Evolutionary conservation across 2,888 invertebrate species (phyloP).

Genomic region (Lasioglossum figueresi): DNA sequence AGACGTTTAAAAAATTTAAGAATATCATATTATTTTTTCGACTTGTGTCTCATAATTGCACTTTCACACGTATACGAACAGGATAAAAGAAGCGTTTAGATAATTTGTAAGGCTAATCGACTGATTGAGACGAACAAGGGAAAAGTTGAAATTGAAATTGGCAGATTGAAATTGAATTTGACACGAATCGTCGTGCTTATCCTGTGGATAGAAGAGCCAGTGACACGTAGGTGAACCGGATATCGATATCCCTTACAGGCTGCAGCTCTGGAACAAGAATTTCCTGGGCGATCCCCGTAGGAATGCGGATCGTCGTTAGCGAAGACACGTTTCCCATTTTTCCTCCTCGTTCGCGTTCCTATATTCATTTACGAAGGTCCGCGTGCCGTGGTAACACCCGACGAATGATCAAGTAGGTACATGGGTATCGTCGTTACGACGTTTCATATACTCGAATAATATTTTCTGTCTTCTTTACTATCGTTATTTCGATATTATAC

Average conservation of each 20-base stretch:
- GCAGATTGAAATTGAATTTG: constrained; percentile 40
- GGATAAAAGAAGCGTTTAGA: too few relatives aligned
- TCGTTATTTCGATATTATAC: not conserved
- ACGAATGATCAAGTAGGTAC: constrained; percentile 52
- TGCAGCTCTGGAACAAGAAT: constrained; percentile 62
- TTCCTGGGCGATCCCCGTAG: constrained; percentile 69
- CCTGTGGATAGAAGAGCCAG: constrained; percentile 33
- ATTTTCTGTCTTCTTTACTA: not conserved
- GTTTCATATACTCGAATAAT: constrained; percentile 18
- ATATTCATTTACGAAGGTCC: constrained; percentile 59
- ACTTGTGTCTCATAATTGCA: too few relatives aligned
- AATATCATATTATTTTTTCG: too few relatives aligned
- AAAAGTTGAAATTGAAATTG: constrained; percentile 9
- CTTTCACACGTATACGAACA: not conserved
- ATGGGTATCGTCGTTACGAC: constrained; percentile 20
- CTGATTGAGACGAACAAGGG: too few relatives aligned
- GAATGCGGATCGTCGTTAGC: constrained; percentile 73
- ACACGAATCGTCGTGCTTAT: constrained; percentile 38
- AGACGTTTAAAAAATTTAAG: too few relatives aligned
- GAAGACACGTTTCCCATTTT: constrained; percentile 68
- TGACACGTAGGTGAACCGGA: constrained; percentile 71
- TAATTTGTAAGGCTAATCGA: not conserved
- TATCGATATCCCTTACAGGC: constrained; percentile 62
- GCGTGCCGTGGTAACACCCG: constrained; percentile 57
- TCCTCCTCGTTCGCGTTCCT: constrained; percentile 46